These are phyloP conservation scores for Carassius auratus DNA, from an alignment of 2,113 vertebrate species.

Conservation along the genomic window DNA sequence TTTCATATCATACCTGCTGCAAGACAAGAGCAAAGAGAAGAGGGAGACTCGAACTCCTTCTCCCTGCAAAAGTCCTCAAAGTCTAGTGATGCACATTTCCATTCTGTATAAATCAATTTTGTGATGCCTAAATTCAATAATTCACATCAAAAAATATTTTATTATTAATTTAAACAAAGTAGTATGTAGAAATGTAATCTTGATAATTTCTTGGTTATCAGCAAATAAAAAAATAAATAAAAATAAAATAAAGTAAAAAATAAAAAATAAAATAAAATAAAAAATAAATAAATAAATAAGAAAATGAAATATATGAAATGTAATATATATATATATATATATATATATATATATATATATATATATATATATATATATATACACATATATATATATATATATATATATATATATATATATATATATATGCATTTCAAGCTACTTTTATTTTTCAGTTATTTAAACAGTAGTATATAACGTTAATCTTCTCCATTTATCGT, in stretches of 20 bases:
- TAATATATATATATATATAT: background rate
- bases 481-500: no score
- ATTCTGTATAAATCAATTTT: no score
- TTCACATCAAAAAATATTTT: no score
- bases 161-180: background rate
- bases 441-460: no score
- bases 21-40: conserved; percentile 52
- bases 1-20: conserved; percentile 72
- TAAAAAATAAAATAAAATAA: no score
- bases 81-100: background rate
- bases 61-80: background rate
- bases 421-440: background rate
- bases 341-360: no score
- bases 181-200: background rate
- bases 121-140: no score
- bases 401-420: background rate
- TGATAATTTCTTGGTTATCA: background rate
- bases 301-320: no score
- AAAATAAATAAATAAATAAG: no score
- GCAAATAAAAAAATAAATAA: background rate
- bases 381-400: background rate
- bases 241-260: no score
- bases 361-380: no score
- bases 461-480: no score
- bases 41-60: background rate